Evolutionary conservation across 1,140 invertebrate species (phyloP), one percentile per base, ranked within the genome.

Genomic region (Drosophila ohnishii): DNA sequence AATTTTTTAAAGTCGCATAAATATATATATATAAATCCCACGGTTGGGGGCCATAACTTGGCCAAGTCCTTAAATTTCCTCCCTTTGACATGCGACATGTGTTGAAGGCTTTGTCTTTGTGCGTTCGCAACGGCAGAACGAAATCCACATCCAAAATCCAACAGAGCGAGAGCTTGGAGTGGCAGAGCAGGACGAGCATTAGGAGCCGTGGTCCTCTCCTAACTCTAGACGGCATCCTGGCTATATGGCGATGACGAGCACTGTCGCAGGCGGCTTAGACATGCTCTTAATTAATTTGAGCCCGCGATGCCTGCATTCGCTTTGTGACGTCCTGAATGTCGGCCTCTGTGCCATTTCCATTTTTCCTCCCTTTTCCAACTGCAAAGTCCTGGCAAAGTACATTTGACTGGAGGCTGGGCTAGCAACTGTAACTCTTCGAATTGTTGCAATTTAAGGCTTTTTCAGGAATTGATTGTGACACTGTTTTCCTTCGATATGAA

Each of bases 21-120:
- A 82, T 72, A 71, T 60, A 71, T 60, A 74, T 19, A 19, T 19
- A 19, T 19, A 19, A 75, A 75, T 66, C 65, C 45, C 34, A 58
- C 13, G 40, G 25, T 8, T 28, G 25, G 7, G 9, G 22, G 13
- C 30, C 40, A 28, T 19, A 42, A 19, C 56, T 28, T 51, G 25
- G 65, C 25, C 30, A 70, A 56, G 70, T 66, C 53, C 71, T 79
- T 72, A 82, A 86, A 86, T 79, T 87, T 86, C 63, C 83, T 87
- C 87, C 66, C 83, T 87, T 86, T 87, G 82, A 82, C 83, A 70
- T 47, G 70, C 73, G 83, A 86, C 78, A 86, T 86, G 78, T 86
- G 78, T 82, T 75, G 51, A 56, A 55, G 71, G 78, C 82, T 85
- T 85, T 86, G 82, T 87, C 82, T 76, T 82, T 86, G 78, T 87